Conservation (phyloP, 2,888 invertebrate species). For the Pemphredon lugubris region DNA sequence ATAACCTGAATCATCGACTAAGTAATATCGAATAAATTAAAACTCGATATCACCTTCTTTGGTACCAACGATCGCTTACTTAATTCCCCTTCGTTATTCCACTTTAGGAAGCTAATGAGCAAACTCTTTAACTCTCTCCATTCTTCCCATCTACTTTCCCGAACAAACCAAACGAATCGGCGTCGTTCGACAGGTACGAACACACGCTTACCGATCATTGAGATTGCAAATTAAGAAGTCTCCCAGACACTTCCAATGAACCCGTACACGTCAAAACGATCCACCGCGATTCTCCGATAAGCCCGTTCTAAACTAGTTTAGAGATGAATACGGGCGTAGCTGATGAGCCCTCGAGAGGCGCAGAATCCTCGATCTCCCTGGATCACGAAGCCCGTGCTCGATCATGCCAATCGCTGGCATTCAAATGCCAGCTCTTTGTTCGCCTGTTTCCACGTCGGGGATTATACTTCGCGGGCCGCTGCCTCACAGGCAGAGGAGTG, state of each 20-base stretch:
- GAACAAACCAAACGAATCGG: background rate
- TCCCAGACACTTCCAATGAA: background rate
- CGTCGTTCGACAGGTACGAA: background rate
- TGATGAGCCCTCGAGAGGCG: conserved; percentile 4
- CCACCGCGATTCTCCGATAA: background rate
- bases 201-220: background rate
- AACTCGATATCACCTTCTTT: too few species aligned
- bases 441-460: conserved; percentile 48
- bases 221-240: background rate
- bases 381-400: conserved; percentile 56
- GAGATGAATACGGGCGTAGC: conserved; percentile 6
- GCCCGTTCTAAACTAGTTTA: too few species aligned
- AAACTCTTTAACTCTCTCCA: too few species aligned
- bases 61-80: too few species aligned
- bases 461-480: conserved; percentile 54
- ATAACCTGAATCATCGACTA: too few species aligned
- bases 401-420: conserved; percentile 67
- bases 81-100: too few species aligned
- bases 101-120: too few species aligned
- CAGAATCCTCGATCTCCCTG: conserved; percentile 38
- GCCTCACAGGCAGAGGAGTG: conserved; percentile 30
- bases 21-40: too few species aligned
- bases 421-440: conserved; percentile 76
- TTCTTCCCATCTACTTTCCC: background rate
- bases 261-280: background rate